Conservation (phyloP, 2,797 vertebrate species). For the Poeciliopsis presidionis region DNA sequence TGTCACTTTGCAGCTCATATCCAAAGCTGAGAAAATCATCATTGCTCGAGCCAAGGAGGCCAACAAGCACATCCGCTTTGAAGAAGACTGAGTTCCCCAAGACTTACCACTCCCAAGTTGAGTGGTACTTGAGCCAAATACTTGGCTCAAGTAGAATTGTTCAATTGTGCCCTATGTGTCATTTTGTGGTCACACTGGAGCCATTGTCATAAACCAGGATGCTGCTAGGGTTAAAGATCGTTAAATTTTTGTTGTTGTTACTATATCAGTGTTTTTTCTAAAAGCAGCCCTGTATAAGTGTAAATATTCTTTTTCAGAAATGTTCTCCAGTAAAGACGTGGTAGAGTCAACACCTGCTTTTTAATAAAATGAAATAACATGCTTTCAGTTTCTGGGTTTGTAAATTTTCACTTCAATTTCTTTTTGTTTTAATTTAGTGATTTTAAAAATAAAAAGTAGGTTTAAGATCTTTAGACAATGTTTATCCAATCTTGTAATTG, state of each 20-base stretch:
- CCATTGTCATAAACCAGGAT: neutral
- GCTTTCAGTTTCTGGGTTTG: slow-evolving; percentile 8
- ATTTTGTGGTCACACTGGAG: slow-evolving; percentile 50
- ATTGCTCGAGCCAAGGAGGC: slow-evolving; percentile 88
- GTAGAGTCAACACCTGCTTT: slow-evolving; percentile 18
- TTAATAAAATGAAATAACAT: slow-evolving; percentile 56
- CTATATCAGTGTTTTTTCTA: slow-evolving; percentile 6
- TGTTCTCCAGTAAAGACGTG: slow-evolving; percentile 20
- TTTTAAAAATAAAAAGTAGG: neutral
- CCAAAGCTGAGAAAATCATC: slow-evolving; percentile 95
- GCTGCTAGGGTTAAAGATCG: slow-evolving; percentile 28
- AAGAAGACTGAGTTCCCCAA: slow-evolving; percentile 80
- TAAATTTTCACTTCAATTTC: neutral
- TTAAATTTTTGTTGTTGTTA: neutral
- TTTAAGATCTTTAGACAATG: neutral
- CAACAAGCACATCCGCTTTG: slow-evolving; percentile 90
- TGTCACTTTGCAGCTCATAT: slow-evolving; percentile 83
- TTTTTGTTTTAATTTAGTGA: neutral
- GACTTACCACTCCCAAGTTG: neutral
- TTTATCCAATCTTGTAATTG: neutral
- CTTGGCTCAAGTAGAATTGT: slow-evolving; percentile 1
- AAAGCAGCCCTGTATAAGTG: slow-evolving; percentile 54
- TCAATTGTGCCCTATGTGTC: slow-evolving; percentile 2
- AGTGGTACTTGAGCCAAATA: no score
- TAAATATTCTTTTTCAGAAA: slow-evolving; percentile 60